Evolutionary conservation across 2,888 invertebrate species (phyloP).

Genomic region (Unio pictorum): DNA sequence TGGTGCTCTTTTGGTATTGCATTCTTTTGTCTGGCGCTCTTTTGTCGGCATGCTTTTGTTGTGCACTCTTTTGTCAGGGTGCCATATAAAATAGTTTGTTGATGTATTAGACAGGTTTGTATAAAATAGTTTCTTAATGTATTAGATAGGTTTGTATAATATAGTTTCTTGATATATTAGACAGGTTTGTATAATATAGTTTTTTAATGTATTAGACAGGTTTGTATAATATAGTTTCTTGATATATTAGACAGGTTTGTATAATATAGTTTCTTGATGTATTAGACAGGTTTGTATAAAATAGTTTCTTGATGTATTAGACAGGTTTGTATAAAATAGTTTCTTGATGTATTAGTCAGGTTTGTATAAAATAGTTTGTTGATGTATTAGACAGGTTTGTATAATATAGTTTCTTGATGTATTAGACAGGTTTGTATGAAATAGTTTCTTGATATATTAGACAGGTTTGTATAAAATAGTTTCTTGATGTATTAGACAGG

Average conservation of each 20-base stretch:
- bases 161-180: constrained; percentile 77
- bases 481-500: constrained; percentile 79
- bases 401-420: constrained; percentile 75
- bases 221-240: constrained; percentile 63
- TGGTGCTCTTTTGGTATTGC: no score
- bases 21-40: no score
- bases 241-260: constrained; percentile 78
- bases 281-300: constrained; percentile 74
- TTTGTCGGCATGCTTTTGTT: no score
- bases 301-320: constrained; percentile 77
- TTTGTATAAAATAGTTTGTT: constrained; percentile 63
- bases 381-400: constrained; percentile 78
- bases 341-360: constrained; percentile 79
- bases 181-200: constrained; percentile 67
- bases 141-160: constrained; percentile 74
- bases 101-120: no score
- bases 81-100: no score
- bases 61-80: no score
- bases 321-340: constrained; percentile 67
- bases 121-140: constrained; percentile 73
- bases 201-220: constrained; percentile 79
- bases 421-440: constrained; percentile 74
- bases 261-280: constrained; percentile 75
- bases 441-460: constrained; percentile 77
- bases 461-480: constrained; percentile 67